These are phyloP conservation scores for Rhinella marina DNA, from an alignment of 2,797 vertebrate species.

Conservation along the genomic window DNA sequence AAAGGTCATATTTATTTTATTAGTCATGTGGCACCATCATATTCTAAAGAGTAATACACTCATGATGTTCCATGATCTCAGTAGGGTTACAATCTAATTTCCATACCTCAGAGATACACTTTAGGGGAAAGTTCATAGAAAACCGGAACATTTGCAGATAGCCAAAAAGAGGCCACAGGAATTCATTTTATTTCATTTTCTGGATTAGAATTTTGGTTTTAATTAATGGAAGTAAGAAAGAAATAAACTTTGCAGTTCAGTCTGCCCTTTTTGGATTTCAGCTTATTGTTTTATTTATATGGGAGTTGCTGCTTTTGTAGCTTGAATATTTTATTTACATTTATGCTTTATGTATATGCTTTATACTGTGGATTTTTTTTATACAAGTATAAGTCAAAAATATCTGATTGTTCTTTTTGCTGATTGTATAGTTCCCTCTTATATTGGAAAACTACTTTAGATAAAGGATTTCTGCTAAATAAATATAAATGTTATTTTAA, in stretches of 20 bases:
- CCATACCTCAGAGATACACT: neutral
- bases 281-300: neutral
- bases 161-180: too few relatives aligned
- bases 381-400: too few relatives aligned
- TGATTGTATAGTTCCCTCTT: too few relatives aligned
- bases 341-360: neutral
- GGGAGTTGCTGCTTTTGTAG: neutral
- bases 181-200: neutral
- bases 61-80: neutral
- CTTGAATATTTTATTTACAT: neutral
- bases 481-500: too few relatives aligned
- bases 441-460: too few relatives aligned
- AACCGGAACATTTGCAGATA: too few relatives aligned
- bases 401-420: too few relatives aligned
- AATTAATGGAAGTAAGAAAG: neutral
- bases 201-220: neutral
- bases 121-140: neutral
- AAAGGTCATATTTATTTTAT: neutral
- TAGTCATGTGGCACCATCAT: neutral
- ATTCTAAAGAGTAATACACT: neutral
- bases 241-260: neutral
- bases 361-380: neutral
- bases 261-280: neutral
- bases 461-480: too few relatives aligned
- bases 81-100: neutral